These are phyloP conservation scores for Columba guinea DNA, from an alignment of 2,797 vertebrate species.

Conservation along the genomic window DNA sequence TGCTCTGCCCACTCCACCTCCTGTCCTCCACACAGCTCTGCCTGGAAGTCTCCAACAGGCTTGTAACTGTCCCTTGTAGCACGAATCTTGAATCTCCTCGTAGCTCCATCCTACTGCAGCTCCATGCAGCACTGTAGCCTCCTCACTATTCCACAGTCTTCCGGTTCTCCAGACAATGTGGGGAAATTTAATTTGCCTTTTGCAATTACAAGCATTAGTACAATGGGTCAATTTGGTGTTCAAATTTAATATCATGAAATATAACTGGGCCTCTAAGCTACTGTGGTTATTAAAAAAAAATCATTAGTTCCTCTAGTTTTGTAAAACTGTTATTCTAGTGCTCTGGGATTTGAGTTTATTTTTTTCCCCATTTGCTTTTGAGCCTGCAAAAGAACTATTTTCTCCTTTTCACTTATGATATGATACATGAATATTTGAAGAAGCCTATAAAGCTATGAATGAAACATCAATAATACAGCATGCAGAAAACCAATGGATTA, in stretches of 20 bases:
- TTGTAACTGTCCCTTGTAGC: background rate
- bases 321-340: constrained; percentile 45
- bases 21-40: background rate
- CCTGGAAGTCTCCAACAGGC: background rate
- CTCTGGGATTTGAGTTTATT: constrained; percentile 58
- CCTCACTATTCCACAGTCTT: background rate
- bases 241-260: constrained; percentile 29
- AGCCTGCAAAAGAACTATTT: constrained; percentile 60
- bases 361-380: constrained; percentile 49
- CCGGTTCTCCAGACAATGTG: background rate
- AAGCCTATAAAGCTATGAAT: constrained; percentile 63
- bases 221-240: background rate
- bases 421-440: constrained; percentile 69
- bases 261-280: background rate
- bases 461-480: constrained; percentile 48
- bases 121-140: background rate
- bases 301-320: constrained; percentile 2
- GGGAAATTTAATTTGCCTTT: constrained; percentile 42
- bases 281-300: constrained; percentile 48
- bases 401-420: constrained; percentile 67
- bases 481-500: constrained; percentile 6
- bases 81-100: background rate
- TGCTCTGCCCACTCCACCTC: background rate
- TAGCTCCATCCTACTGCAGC: background rate
- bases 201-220: constrained; percentile 46